Base-by-base conservation (phyloP, 2,888 invertebrate genomes). In the Hofmannophila pseudospretella region DNA sequence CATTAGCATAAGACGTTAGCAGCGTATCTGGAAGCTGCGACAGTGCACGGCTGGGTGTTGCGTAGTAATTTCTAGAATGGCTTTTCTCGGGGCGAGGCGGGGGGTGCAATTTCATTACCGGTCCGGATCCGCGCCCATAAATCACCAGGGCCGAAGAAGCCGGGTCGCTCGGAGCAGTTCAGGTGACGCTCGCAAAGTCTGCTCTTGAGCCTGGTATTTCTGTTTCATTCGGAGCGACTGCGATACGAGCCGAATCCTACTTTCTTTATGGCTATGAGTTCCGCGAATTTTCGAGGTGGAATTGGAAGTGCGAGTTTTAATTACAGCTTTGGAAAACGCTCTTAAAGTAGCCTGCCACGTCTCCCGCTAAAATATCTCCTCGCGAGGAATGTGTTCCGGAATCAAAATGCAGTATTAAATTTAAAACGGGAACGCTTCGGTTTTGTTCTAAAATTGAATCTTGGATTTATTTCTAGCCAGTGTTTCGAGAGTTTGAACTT, bases 81-180 rank as follows among this genome's bases (percentile, higher is more conserved):
- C 69, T 80, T 72, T 65, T 49, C 49, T 54, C 42, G 53, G 50
- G 50, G 52, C 61, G 66, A 67, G 69, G 65, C 71, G 69, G 80
- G 84, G 88, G 87, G 82, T 85, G 85, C 88, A 84, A 85, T 84
- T 80, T 87, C 84, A 81, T 82, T 86, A 84, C 85, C 86, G 79
- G 86, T 79, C 84, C 87, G 87, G 86, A 88, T 88, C 81, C 80
- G 72, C 68, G 78, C 64, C 72, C 80, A 84, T 88, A 88, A 88
- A 88, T 88, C 88, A 88, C 86, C 81, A 77, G 73, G 76, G 71
- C 88, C 88, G 87, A 88, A 87, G 82, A 80, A 85, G 84, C 79
- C 74, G 27, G 30, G 49, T 66, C 63, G 70, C 71, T 66, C 70
- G 74, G 84, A 84, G 81, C 82, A 80, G 88, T 88, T 89, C 84